phyloP scores from a whole-genome alignment of 30 jellyfish, hydroid and myxozoan species.

The Aurelia aurita complex sp. Pacific region DNA sequence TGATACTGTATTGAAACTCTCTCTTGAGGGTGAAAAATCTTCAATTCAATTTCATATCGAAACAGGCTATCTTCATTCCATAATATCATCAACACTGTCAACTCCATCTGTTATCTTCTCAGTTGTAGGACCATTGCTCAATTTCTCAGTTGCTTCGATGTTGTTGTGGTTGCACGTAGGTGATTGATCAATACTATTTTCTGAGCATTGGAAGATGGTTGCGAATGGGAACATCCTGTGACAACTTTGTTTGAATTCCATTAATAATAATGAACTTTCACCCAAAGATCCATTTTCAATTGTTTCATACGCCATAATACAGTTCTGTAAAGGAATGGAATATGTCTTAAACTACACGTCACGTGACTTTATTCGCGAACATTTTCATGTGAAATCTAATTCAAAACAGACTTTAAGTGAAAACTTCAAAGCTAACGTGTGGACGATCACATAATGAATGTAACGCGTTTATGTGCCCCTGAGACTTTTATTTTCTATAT shows the following conservation, averaged over 20 bases:
- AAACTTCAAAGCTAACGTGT: too few species aligned
- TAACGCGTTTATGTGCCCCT: too few species aligned
- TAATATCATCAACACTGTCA: neutral
- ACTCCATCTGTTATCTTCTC: conserved; percentile 2
- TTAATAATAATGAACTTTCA: conserved; percentile 15
- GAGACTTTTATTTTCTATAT: too few species aligned
- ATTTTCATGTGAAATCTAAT: too few species aligned
- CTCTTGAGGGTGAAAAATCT: too few species aligned
- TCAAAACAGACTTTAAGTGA: too few species aligned
- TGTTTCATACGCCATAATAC: conserved; percentile 17
- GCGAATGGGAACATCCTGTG: conserved; percentile 41
- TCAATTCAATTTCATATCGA: too few species aligned
- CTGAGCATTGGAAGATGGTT: conserved; percentile 23
- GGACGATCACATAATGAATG: too few species aligned
- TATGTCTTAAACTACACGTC: neutral
- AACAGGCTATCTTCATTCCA: neutral
- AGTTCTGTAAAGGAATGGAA: conserved; percentile 12
- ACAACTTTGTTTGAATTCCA: conserved; percentile 29
- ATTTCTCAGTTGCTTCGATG: neutral
- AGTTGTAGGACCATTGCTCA: neutral
- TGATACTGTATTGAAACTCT: too few species aligned
- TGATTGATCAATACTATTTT: neutral
- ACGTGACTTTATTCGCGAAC: too few species aligned
- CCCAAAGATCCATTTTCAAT: conserved; percentile 38
- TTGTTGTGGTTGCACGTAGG: conserved; percentile 10